Conservation (phyloP, 2,113 vertebrate genomes). For the Muntiacus muntjak region DNA sequence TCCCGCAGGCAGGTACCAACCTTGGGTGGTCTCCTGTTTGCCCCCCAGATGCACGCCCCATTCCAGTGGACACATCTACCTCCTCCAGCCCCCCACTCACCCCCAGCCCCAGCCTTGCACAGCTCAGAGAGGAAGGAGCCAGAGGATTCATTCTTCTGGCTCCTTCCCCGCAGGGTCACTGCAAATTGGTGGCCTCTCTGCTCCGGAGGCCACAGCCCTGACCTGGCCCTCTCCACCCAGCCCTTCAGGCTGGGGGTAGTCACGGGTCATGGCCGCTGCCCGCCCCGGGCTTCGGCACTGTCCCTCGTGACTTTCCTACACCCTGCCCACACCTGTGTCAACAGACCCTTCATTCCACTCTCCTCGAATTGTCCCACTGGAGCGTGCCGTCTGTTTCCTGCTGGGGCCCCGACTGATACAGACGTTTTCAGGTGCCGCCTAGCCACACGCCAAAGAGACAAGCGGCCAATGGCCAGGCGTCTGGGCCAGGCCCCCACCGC, state of each 20-base stretch:
- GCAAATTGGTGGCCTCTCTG: background rate
- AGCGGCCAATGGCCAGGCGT: background rate
- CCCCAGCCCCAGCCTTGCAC: background rate
- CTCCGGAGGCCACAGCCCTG: background rate
- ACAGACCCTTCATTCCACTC: background rate
- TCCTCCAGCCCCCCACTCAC: background rate
- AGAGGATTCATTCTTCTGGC: background rate
- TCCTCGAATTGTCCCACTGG: background rate
- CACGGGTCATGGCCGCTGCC: rapidly evolving
- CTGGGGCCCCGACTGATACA: background rate
- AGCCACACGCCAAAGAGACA: background rate
- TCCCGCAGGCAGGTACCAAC: background rate
- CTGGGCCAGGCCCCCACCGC: background rate
- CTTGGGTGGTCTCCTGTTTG: background rate
- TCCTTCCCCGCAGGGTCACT: background rate
- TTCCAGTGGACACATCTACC: rapidly evolving
- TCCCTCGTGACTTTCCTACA: background rate
- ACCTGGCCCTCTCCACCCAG: background rate
- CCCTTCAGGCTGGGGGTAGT: background rate
- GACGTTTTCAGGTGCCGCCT: conserved; percentile 10
- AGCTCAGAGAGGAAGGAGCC: background rate
- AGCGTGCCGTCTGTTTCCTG: conserved; percentile 62
- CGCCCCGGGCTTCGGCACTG: background rate
- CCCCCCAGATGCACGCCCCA: too few relatives aligned
- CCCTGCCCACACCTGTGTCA: background rate